These are phyloP conservation scores for Chirona hameri DNA, from an alignment of 2,888 invertebrate genomes.

Conservation along the genomic window DNA sequence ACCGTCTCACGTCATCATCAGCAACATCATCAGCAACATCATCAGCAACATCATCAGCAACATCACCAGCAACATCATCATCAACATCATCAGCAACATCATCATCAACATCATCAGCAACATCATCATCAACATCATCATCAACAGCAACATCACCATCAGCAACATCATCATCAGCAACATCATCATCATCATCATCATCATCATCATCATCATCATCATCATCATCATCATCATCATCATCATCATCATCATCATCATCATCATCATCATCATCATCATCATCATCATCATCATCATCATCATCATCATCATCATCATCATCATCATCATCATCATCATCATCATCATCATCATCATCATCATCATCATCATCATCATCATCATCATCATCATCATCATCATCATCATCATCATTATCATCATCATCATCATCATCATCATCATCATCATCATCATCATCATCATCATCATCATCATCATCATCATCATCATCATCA, in stretches of 20 bases:
- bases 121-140: no score
- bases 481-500: conserved; percentile 29
- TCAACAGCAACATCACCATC: no score
- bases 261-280: conserved; percentile 26
- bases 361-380: conserved; percentile 29
- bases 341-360: conserved; percentile 29
- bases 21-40: no score
- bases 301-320: conserved; percentile 30
- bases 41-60: no score
- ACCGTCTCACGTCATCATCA: no score
- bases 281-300: conserved; percentile 29
- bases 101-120: no score
- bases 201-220: conserved; percentile 29
- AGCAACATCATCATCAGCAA: no score
- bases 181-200: background rate
- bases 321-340: conserved; percentile 30
- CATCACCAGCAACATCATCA: no score
- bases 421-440: conserved; percentile 30
- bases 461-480: conserved; percentile 30
- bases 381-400: conserved; percentile 29
- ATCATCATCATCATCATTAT: conserved; percentile 29
- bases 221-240: conserved; percentile 29
- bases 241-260: conserved; percentile 26
- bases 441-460: conserved; percentile 29
- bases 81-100: no score